Evolutionary conservation across 2,113 vertebrate genomes (phyloP).

Genomic region (Guaruba guarouba): DNA sequence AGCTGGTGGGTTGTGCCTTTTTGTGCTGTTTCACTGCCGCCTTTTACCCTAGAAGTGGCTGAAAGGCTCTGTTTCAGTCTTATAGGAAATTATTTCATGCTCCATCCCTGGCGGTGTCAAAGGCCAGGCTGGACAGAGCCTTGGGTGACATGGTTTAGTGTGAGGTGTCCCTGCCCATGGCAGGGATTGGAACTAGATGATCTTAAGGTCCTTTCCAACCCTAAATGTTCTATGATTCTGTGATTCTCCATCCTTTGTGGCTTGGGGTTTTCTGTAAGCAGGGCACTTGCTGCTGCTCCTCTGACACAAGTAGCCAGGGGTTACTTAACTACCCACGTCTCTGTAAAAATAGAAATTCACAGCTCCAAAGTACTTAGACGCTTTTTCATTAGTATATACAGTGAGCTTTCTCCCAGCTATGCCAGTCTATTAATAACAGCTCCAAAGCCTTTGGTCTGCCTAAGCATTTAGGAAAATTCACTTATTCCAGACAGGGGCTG

Average conservation of each 20-base stretch:
- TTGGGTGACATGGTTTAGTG: not conserved
- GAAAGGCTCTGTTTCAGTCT: not conserved
- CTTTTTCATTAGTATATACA: not conserved
- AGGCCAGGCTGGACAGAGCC: not conserved
- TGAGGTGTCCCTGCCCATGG: not conserved
- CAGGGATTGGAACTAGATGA: not conserved
- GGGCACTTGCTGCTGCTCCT: not conserved
- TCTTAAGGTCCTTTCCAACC: not conserved
- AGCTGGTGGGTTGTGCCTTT: not conserved
- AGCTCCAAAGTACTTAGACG: not conserved
- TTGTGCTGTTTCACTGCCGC: not conserved
- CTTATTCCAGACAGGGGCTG: not conserved
- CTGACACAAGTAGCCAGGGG: not conserved
- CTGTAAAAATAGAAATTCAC: not conserved
- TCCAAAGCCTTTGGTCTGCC: conserved; percentile 3
- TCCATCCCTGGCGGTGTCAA: not conserved
- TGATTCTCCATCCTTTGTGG: not conserved
- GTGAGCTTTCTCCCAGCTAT: not conserved
- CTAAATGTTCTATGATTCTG: not conserved
- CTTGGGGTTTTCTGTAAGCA: not conserved
- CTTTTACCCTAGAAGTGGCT: not conserved
- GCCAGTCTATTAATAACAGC: conserved; percentile 7
- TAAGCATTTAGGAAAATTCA: not conserved
- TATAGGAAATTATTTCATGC: not conserved
- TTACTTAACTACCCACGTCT: not conserved